Conservation (phyloP, 2,797 vertebrate genomes). For the Mergus octosetaceus region DNA sequence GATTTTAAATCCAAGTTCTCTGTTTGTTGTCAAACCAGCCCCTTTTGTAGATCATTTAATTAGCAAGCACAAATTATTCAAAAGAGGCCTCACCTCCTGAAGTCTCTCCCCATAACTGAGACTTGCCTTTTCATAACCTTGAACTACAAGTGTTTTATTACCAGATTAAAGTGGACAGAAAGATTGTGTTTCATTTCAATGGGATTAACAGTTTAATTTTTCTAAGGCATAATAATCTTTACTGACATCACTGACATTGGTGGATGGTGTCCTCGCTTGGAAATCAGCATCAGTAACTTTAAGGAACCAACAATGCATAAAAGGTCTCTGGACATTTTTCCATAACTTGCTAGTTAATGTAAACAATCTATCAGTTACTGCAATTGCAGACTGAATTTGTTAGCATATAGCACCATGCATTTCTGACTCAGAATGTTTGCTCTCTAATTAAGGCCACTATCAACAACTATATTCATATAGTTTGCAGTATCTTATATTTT, state of each 20-base stretch:
- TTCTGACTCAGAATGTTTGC: not conserved
- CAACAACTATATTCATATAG: not conserved
- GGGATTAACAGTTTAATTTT: not conserved
- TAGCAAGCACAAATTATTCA: not conserved
- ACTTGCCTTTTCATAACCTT: not conserved
- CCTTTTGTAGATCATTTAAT: not conserved
- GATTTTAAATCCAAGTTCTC: not conserved
- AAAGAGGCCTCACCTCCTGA: not conserved
- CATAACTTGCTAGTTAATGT: not conserved
- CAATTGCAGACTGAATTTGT: not conserved
- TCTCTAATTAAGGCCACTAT: not conserved
- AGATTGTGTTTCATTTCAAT: not conserved
- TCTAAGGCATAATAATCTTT: not conserved
- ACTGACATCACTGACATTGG: not conserved
- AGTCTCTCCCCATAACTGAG: not conserved
- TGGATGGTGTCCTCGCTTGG: too few relatives aligned
- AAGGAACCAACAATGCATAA: not conserved
- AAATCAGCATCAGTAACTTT: not conserved
- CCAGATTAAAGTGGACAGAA: not conserved
- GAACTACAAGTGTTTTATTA: not conserved
- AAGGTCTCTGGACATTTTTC: not conserved
- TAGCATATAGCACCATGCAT: not conserved
- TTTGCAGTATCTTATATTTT: not conserved
- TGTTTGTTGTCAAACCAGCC: not conserved
- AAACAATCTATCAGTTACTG: not conserved